phyloP scores from a whole-genome alignment of 1,140 invertebrate genomes.

The Leptestheria dahalacensis region DNA sequence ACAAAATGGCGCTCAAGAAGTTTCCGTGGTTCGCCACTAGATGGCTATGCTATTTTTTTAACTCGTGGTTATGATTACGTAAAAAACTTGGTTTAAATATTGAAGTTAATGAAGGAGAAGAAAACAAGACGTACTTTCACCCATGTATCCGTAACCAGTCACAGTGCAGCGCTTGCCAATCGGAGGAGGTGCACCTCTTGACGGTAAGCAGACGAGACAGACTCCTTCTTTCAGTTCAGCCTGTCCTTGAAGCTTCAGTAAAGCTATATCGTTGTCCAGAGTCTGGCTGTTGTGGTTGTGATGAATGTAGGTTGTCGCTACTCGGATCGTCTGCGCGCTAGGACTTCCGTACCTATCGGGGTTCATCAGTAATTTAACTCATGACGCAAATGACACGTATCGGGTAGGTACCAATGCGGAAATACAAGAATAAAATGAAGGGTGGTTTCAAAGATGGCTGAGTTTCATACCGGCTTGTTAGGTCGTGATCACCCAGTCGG shows the following conservation, averaged over 20 bases:
- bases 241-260: slow-evolving; percentile 79
- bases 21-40: too few relatives aligned
- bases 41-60: too few relatives aligned
- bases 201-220: slow-evolving; percentile 72
- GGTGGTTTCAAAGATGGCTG: too few relatives aligned
- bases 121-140: slow-evolving; percentile 47
- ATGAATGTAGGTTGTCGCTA: slow-evolving; percentile 86
- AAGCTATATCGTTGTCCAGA: slow-evolving; percentile 85
- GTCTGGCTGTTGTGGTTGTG: slow-evolving; percentile 94
- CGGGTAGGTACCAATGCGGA: too few relatives aligned
- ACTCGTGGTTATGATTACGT: too few relatives aligned
- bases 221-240: slow-evolving; percentile 73
- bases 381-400: too few relatives aligned
- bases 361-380: too few relatives aligned
- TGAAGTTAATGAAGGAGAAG: not conserved
- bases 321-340: slow-evolving; percentile 69
- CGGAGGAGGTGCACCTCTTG: slow-evolving; percentile 63
- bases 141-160: slow-evolving; percentile 87
- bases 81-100: not conserved
- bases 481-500: slow-evolving; percentile 79
- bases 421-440: too few relatives aligned
- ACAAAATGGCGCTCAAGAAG: too few relatives aligned
- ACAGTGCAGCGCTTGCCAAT: slow-evolving; percentile 80
- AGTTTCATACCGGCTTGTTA: slow-evolving; percentile 41
- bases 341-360: slow-evolving; percentile 57